Percentiles rank a stretch among this genome's conserved stretches.
Conservation (phyloP, 2,113 vertebrate genomes). For the Australoheros scitulus region DNA sequence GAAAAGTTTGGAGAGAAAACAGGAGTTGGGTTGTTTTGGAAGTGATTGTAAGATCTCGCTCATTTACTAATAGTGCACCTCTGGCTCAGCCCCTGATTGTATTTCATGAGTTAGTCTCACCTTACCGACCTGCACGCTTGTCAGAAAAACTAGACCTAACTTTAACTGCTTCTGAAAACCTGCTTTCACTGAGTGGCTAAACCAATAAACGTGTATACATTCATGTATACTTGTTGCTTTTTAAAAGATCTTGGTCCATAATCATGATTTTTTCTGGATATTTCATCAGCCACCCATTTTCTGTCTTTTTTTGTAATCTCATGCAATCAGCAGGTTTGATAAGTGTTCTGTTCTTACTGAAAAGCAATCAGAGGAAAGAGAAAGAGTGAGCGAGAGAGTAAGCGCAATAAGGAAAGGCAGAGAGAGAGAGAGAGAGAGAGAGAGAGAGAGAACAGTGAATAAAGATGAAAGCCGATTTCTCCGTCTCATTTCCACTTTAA, state of each 20-base stretch:
- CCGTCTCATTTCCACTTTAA: slow-evolving; percentile 54
- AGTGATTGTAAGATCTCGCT: background rate
- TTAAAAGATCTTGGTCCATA: background rate
- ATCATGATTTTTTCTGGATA: background rate
- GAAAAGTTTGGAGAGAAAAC: background rate
- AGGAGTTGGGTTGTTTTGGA: slow-evolving; percentile 5
- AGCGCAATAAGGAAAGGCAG: background rate
- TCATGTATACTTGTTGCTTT: background rate
- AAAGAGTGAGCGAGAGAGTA: background rate
- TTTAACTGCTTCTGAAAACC: background rate
- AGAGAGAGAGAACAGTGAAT: slow-evolving; percentile 10
- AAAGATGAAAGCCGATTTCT: slow-evolving; percentile 51
- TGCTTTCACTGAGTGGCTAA: background rate
- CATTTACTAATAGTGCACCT: slow-evolving; percentile 4
- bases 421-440: background rate
- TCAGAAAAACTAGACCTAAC: background rate
- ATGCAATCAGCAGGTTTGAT: background rate
- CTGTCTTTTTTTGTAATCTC: background rate
- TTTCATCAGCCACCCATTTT: background rate
- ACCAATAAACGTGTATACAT: background rate
- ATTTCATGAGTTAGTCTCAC: background rate
- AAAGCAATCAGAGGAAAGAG: background rate
- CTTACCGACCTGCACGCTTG: background rate
- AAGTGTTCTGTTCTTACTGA: background rate
- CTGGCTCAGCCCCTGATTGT: background rate